Percentiles rank a stretch among this genome's conserved stretches.
These are phyloP conservation scores for Zonitis immaculata DNA, from an alignment of 2,888 invertebrate genomes.

Conservation along the genomic window DNA sequence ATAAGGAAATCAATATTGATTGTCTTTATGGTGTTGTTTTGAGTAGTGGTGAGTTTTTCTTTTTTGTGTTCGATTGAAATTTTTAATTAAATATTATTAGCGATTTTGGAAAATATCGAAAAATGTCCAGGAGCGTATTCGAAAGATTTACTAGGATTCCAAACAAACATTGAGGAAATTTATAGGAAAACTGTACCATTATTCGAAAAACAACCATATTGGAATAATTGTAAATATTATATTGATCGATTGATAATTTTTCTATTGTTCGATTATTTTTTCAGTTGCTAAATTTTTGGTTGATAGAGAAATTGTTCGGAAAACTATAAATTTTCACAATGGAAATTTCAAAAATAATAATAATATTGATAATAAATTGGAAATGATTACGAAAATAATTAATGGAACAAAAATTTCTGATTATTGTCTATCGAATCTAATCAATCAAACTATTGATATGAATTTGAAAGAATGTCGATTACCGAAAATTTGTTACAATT, in stretches of 20 bases:
- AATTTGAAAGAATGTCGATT: slow-evolving; percentile 1
- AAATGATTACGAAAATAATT: no score
- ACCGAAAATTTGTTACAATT: neutral
- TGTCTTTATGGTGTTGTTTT: slow-evolving; percentile 33
- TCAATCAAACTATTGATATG: slow-evolving; percentile 13
- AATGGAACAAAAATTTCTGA: slow-evolving; percentile 9
- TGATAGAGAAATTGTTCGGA: neutral
- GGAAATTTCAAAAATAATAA: slow-evolving; percentile 6
- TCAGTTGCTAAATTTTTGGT: neutral
- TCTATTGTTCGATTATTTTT: no score
- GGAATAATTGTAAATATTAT: slow-evolving; percentile 28
- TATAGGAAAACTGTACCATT: slow-evolving; percentile 19
- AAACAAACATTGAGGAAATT: slow-evolving; percentile 18
- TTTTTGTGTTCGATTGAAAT: no score
- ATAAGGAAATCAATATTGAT: slow-evolving; percentile 30
- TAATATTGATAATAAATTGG: no score
- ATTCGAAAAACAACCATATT: slow-evolving; percentile 12
- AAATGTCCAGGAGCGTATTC: slow-evolving; percentile 28
- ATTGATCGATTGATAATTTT: no score
- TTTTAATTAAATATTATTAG: no score
- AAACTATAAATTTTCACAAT: neutral
- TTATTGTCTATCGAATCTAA: slow-evolving; percentile 6
- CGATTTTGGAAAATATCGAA: slow-evolving; percentile 24
- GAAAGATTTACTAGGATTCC: slow-evolving; percentile 17
- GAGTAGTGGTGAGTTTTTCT: slow-evolving; percentile 26